Evolutionary conservation across 2,888 invertebrate species (phyloP), one percentile per base, ranked within the genome.

Genomic region (Lochmaea crataegi): DNA sequence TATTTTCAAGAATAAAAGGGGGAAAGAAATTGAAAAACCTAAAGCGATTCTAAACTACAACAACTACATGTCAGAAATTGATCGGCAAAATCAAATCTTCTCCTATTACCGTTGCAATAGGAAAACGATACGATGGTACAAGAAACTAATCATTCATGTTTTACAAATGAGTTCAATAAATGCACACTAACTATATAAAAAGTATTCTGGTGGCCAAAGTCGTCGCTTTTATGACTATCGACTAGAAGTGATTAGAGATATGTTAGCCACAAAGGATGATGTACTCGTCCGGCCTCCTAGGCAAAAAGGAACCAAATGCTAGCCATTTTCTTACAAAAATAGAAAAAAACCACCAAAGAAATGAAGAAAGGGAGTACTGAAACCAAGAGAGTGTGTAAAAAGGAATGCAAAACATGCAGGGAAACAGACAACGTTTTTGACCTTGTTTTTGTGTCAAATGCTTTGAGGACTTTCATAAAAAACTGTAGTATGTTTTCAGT

Each of bases 381-480:
- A 72, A 68, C 72, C 61, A 60, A 71, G 41, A 68, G 67, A 71
- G 45, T 68, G 66, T 68, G 32, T 68, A 71, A 60, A 68, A 71
- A 67, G 61, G 60, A 71, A 71, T 67, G 67, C 67, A 71, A 58
- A 71, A 67, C 60, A 3, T 71, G 60, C 56, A 71, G 51, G 51
- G 2, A 42, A n/a, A 41, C 41, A 41, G n/a, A 41, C 42, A 11
- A n/a, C n/a, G n/a, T n/a, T n/a, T 42, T 42, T 42, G 68, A 3
- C 65, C 65, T 65, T 48, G 42, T 65, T 65, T 64, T 64, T 42
- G 48, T 64, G 64, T 64, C 10, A 42, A 64, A 12, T 64, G 22
- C 64, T 64, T 64, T 64, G 48, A 64, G 18, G 45, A 64, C 45
- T 64, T 64, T 64, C 64, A 64, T 64, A 64, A 42, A 42, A 22